A percentile compares a stretch with the other conserved stretches of the same genome.
These are phyloP conservation scores for Ameiurus melas DNA, from an alignment of 2,113 vertebrate genomes.

Conservation along the genomic window DNA sequence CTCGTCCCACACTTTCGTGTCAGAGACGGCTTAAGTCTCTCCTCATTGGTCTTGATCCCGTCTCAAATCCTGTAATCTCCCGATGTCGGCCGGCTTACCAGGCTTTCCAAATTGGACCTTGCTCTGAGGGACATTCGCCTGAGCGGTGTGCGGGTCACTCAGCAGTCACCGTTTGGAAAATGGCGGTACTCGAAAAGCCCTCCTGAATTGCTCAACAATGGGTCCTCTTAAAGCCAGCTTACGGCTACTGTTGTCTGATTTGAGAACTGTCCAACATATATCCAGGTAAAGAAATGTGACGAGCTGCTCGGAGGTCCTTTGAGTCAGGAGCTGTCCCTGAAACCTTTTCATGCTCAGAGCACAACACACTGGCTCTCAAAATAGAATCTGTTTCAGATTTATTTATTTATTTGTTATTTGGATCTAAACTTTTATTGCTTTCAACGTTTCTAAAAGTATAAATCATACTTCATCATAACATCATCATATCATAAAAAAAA, in stretches of 20 bases:
- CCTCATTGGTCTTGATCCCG: conserved; percentile 55
- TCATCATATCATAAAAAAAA: background rate
- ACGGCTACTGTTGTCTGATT: background rate
- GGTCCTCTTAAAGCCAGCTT: conserved; percentile 6
- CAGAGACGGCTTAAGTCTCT: conserved; percentile 49
- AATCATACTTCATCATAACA: background rate
- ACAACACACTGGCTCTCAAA: conserved; percentile 30
- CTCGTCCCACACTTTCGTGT: conserved; percentile 50
- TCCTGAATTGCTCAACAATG: background rate
- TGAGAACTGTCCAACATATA: background rate
- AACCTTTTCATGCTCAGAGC: conserved; percentile 32
- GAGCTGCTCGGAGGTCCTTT: background rate
- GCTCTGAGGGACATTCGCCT: conserved; percentile 44
- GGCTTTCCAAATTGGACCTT: conserved; percentile 49
- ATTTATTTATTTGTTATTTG: background rate
- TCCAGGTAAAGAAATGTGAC: conserved; percentile 3
- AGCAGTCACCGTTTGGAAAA: conserved; percentile 23
- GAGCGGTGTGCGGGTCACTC: conserved; percentile 29
- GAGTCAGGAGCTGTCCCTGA: background rate
- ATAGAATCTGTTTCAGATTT: conserved; percentile 29
- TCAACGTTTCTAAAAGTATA: background rate
- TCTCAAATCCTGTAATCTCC: conserved; percentile 60
- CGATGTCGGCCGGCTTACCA: conserved; percentile 52
- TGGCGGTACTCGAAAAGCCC: conserved; percentile 14
- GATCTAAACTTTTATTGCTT: background rate